Conservation (phyloP, 2,797 vertebrate species). For the Typhlichthys subterraneus region DNA sequence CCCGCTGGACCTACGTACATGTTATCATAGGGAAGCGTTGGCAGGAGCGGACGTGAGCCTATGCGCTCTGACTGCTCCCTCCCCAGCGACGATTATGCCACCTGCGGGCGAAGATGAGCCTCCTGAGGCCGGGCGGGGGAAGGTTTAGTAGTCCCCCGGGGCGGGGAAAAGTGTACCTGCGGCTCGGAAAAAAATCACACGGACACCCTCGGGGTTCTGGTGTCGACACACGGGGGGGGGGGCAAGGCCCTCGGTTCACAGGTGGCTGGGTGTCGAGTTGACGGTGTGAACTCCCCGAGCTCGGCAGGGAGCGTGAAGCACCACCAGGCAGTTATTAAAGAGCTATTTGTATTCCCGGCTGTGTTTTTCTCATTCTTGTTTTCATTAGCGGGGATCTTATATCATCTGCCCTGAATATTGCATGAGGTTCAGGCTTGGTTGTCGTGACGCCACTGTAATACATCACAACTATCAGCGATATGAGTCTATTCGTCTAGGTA, state of each 20-base stretch:
- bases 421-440: slow-evolving; percentile 68
- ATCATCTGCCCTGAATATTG: slow-evolving; percentile 76
- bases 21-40: too few species aligned
- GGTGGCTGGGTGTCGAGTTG: slow-evolving; percentile 1
- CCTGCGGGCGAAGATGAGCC: neutral
- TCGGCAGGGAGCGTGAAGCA: slow-evolving; percentile 38
- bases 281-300: slow-evolving; percentile 20
- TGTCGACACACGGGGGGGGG: slow-evolving; percentile 11
- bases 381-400: slow-evolving; percentile 75
- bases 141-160: too few species aligned
- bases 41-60: too few species aligned
- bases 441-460: slow-evolving; percentile 68
- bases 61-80: too few species aligned
- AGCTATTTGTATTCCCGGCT: slow-evolving; percentile 68
- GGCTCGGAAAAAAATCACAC: neutral
- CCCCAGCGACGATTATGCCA: too few species aligned
- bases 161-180: too few species aligned
- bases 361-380: slow-evolving; percentile 37
- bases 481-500: slow-evolving; percentile 65
- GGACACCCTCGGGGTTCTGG: neutral
- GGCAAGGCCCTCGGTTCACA: slow-evolving; percentile 1
- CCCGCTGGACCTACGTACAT: too few species aligned
- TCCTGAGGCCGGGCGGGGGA: neutral
- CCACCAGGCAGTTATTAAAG: slow-evolving; percentile 64
- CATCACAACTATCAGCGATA: slow-evolving; percentile 74